A percentile compares a stretch with the other conserved stretches of the same genome.
Evolutionary conservation across 2,113 vertebrate genomes (phyloP).

Genomic region (Zapus hudsonius): DNA sequence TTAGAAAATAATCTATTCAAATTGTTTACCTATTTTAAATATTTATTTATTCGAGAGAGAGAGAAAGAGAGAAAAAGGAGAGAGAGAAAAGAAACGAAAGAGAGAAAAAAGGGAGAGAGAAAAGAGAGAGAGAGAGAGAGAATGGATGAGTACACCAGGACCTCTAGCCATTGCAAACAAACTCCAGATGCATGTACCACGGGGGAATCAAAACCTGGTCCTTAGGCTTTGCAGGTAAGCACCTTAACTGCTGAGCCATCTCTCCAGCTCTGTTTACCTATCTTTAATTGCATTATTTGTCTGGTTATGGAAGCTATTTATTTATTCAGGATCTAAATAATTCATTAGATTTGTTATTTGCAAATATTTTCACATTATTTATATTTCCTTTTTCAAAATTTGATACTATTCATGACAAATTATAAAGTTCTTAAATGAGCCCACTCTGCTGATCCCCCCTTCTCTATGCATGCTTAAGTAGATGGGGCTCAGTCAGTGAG

Average conservation of each 20-base stretch:
- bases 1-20: not conserved
- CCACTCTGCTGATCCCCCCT: accelerated
- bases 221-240: too few relatives aligned
- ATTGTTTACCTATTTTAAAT: not conserved
- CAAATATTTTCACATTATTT: not conserved
- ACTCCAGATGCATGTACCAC: too few relatives aligned
- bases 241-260: too few relatives aligned
- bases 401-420: not conserved
- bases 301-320: not conserved
- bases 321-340: not conserved
- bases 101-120: too few relatives aligned
- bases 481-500: not conserved
- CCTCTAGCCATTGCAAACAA: too few relatives aligned
- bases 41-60: too few relatives aligned
- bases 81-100: too few relatives aligned
- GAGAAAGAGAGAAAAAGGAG: too few relatives aligned
- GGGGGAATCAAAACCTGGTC: too few relatives aligned
- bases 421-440: not conserved
- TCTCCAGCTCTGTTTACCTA: too few relatives aligned
- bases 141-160: too few relatives aligned
- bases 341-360: not conserved
- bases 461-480: accelerated
- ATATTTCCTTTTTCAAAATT: not conserved
- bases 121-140: too few relatives aligned
- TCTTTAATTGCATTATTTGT: not conserved